Evolutionary conservation across 2,113 vertebrate species (phyloP).

Genomic region (Camelus dromedarius): DNA sequence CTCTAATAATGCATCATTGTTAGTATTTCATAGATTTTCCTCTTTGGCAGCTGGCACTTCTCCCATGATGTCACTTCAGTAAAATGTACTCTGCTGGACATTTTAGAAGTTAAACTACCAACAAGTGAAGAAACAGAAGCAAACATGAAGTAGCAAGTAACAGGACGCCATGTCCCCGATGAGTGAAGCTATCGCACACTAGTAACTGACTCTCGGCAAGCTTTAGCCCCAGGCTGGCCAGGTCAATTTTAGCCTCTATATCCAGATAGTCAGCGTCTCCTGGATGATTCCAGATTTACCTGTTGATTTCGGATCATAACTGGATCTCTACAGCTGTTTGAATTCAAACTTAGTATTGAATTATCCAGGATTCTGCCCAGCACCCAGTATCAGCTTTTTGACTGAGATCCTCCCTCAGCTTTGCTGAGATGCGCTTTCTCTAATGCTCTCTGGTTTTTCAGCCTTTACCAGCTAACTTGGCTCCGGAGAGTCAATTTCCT

Average conservation of each 20-base stretch:
- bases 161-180: neutral
- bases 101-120: slow-evolving; percentile 17
- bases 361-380: neutral
- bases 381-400: neutral
- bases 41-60: neutral
- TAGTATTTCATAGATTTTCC: neutral
- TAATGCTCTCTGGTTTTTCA: neutral
- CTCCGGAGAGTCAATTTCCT: neutral
- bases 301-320: neutral
- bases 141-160: neutral
- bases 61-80: neutral
- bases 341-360: neutral
- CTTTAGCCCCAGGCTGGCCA: neutral
- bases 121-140: neutral
- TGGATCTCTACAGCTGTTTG: neutral
- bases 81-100: neutral
- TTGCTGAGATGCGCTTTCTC: neutral
- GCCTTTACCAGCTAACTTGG: neutral
- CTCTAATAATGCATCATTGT: neutral
- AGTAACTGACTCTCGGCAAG: neutral
- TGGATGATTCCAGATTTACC: neutral
- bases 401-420: neutral
- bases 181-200: neutral
- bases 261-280: neutral
- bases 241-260: neutral